Conservation (phyloP, 2,888 invertebrate species). For the Heliconius ismenius region DNA sequence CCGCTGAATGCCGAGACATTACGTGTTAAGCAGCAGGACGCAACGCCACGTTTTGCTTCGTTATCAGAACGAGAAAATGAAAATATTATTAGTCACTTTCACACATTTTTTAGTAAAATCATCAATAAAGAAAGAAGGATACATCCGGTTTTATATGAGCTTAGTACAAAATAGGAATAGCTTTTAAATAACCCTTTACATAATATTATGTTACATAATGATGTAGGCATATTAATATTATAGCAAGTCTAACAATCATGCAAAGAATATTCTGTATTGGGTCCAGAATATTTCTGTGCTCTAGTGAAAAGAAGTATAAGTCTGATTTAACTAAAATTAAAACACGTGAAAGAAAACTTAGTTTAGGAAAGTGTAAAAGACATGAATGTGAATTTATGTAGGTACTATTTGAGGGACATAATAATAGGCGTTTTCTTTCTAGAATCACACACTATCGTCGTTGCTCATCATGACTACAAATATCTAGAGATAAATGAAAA, state of each 20-base stretch:
- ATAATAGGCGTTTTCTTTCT: too few relatives aligned
- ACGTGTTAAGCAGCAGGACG: too few relatives aligned
- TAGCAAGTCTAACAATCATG: slow-evolving; percentile 3
- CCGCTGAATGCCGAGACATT: too few relatives aligned
- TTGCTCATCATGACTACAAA: not conserved
- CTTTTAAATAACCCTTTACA: not conserved
- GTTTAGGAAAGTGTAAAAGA: not conserved
- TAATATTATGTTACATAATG: not conserved
- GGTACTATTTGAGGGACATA: not conserved
- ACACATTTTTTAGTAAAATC: not conserved
- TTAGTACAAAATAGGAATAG: not conserved
- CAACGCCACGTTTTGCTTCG: too few relatives aligned
- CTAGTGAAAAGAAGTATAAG: slow-evolving; percentile 5
- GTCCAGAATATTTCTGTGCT: not conserved
- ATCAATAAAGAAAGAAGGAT: not conserved
- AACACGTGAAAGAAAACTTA: not conserved
- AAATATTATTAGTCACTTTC: not conserved
- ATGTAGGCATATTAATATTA: not conserved
- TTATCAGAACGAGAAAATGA: too few relatives aligned
- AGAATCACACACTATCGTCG: not conserved
- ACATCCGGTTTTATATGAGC: not conserved
- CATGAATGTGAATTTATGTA: not conserved
- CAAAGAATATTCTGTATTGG: slow-evolving; percentile 2
- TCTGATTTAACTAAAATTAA: not conserved
- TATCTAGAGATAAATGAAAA: not conserved